Conservation (phyloP, 2,113 vertebrate species). For the Protobothrops flavoviridis region DNA sequence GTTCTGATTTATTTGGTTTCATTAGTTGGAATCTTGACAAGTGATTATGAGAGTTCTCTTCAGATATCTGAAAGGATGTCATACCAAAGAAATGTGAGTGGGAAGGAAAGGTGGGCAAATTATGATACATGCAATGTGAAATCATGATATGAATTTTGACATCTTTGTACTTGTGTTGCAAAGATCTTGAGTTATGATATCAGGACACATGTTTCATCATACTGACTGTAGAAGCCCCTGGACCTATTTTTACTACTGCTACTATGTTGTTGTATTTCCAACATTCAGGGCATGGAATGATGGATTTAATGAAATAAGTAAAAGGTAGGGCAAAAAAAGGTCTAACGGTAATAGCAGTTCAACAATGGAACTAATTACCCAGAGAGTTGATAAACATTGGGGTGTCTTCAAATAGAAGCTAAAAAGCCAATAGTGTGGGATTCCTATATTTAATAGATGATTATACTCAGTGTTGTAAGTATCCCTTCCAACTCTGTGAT, state of each 20-base stretch:
- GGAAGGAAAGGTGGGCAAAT: background rate
- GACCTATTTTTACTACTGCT: background rate
- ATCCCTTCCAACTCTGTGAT: background rate
- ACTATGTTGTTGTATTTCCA: background rate
- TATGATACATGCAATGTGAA: background rate
- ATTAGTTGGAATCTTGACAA: too few species aligned
- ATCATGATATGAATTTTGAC: background rate
- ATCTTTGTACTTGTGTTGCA: background rate
- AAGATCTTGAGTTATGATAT: background rate
- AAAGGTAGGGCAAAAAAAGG: background rate
- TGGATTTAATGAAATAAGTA: background rate
- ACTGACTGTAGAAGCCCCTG: background rate
- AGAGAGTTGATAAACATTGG: background rate
- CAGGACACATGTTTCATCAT: background rate
- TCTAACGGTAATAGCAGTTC: background rate
- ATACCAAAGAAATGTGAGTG: background rate
- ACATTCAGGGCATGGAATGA: background rate
- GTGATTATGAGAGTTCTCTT: background rate
- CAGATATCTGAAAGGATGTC: background rate
- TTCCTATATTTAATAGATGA: background rate
- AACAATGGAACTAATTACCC: background rate
- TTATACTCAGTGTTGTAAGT: background rate
- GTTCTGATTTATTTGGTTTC: too few species aligned
- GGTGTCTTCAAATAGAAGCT: background rate
- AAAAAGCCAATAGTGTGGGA: background rate